Percentiles rank a stretch among this genome's conserved stretches.
Evolutionary conservation across 2,888 invertebrate species (phyloP).

Genomic region (Caprella mutica): DNA sequence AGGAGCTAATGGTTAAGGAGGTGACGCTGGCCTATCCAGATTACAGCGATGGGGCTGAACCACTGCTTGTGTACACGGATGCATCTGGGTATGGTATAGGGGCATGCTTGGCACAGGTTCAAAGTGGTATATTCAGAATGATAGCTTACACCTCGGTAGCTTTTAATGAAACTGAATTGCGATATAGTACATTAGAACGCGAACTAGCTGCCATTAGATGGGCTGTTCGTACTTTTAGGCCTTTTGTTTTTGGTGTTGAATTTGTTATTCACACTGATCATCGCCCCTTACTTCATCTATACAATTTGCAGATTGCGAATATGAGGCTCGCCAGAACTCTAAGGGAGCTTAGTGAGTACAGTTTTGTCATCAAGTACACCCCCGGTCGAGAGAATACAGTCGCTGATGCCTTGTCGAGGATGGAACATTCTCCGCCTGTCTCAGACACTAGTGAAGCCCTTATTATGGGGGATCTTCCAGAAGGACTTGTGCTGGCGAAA

Average conservation of each 20-base stretch:
- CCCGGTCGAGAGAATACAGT: too few species aligned
- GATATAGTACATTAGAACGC: slow-evolving; percentile 1
- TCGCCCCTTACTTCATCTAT: background rate
- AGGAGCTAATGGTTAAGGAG: background rate
- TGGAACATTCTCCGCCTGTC: too few species aligned
- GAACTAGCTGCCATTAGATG: slow-evolving; percentile 2
- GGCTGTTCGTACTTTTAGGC: background rate
- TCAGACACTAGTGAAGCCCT: too few species aligned
- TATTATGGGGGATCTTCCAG: too few species aligned
- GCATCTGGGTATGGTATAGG: background rate
- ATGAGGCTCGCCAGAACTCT: too few species aligned
- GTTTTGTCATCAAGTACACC: too few species aligned
- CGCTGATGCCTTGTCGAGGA: too few species aligned
- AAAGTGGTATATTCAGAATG: background rate
- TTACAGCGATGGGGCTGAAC: background rate
- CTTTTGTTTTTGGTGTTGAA: background rate
- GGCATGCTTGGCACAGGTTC: background rate
- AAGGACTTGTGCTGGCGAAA: too few species aligned
- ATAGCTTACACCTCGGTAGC: background rate
- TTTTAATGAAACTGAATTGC: background rate
- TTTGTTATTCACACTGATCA: background rate
- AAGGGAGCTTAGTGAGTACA: too few species aligned
- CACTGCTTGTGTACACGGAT: background rate
- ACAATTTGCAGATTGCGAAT: too few species aligned
- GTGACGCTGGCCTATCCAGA: background rate